These are phyloP conservation scores for Bufo bufo DNA, from an alignment of 2,113 vertebrate species.

Conservation along the genomic window DNA sequence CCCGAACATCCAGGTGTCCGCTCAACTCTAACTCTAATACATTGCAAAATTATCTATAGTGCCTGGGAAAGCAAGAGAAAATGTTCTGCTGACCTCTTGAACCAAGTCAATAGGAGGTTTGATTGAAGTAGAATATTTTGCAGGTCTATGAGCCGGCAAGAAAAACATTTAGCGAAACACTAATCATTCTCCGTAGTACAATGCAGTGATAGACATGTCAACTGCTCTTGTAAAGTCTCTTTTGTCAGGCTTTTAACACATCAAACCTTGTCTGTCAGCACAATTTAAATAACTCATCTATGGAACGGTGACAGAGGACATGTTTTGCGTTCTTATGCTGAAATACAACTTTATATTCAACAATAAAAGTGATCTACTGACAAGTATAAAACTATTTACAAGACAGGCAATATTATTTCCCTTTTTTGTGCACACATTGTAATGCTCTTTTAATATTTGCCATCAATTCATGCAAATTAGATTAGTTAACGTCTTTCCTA, in stretches of 20 bases:
- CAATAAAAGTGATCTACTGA: conserved; percentile 17
- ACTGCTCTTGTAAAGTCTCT: conserved; percentile 46
- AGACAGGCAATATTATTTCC: neutral
- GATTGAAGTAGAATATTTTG: conserved; percentile 17
- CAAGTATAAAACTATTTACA: conserved; percentile 17
- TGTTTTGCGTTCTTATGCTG: conserved; percentile 21
- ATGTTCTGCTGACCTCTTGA: neutral
- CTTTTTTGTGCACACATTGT: neutral
- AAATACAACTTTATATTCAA: conserved; percentile 5
- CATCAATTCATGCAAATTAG: neutral
- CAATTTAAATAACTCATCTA: conserved; percentile 54
- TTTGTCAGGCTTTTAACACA: conserved; percentile 59
- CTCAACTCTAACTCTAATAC: neutral
- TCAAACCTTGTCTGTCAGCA: conserved; percentile 53
- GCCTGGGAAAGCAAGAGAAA: neutral
- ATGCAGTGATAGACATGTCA: conserved; percentile 36
- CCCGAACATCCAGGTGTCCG: no score
- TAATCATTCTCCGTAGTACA: conserved; percentile 29
- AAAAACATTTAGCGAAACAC: conserved; percentile 52
- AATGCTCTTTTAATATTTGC: conserved; percentile 25
- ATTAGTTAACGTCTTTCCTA: conserved; percentile 21
- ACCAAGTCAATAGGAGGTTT: neutral
- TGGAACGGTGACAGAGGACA: conserved; percentile 25
- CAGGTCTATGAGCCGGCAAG: conserved; percentile 18
- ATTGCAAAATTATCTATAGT: neutral